These are phyloP conservation scores for Brachyptera putata DNA, from an alignment of 2,888 invertebrate species.

Conservation along the genomic window DNA sequence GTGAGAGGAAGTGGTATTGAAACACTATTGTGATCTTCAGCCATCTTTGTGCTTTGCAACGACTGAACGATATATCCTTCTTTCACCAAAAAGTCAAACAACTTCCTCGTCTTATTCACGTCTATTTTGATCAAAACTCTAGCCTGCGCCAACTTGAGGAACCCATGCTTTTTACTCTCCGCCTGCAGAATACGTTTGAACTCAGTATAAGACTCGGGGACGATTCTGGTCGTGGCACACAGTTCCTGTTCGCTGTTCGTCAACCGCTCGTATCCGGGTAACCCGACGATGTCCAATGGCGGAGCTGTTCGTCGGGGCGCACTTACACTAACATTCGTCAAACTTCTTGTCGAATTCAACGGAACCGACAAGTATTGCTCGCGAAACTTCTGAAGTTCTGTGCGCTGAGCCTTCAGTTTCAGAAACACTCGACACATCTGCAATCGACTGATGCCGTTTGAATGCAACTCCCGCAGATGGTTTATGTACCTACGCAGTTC, in stretches of 20 bases:
- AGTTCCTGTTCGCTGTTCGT: slow-evolving; percentile 65
- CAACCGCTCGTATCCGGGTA: slow-evolving; percentile 76
- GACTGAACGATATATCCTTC: slow-evolving; percentile 71
- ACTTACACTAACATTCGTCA: background rate
- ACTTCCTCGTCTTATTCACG: slow-evolving; percentile 76
- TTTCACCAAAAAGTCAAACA: slow-evolving; percentile 71
- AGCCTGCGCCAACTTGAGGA: slow-evolving; percentile 74
- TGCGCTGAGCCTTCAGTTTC: slow-evolving; percentile 58
- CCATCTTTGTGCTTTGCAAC: too few species aligned
- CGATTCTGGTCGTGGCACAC: slow-evolving; percentile 69
- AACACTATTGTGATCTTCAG: too few species aligned
- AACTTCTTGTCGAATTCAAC: background rate
- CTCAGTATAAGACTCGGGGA: slow-evolving; percentile 74
- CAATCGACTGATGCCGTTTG: slow-evolving; percentile 65
- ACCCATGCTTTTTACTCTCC: slow-evolving; percentile 73
- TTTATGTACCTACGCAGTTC: slow-evolving; percentile 56
- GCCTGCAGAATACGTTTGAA: slow-evolving; percentile 68
- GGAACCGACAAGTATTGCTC: slow-evolving; percentile 42
- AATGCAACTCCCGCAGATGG: slow-evolving; percentile 46
- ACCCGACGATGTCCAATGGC: slow-evolving; percentile 62
- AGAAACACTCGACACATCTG: slow-evolving; percentile 61
- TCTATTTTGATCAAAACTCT: slow-evolving; percentile 83
- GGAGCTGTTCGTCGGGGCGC: slow-evolving; percentile 42
- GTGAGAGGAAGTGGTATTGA: too few species aligned
- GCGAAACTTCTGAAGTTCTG: slow-evolving; percentile 51